Evolutionary conservation across 2,797 vertebrate genomes (phyloP).

Genomic region (Onychomys leucogaster): DNA sequence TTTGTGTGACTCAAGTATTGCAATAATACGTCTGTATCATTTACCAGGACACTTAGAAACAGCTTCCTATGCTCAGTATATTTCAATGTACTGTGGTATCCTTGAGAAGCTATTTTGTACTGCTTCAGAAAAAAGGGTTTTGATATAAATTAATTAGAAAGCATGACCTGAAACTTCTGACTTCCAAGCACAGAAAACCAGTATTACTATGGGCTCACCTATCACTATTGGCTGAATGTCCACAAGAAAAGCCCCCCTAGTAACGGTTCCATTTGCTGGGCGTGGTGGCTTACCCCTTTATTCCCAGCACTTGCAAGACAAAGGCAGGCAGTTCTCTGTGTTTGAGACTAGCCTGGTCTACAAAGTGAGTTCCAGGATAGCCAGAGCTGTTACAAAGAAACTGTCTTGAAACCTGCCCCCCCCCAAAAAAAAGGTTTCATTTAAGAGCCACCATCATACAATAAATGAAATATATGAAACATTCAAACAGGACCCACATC

Average conservation of each 20-base stretch:
- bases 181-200: slow-evolving; percentile 53
- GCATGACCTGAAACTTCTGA: slow-evolving; percentile 18
- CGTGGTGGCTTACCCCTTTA: neutral
- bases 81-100: slow-evolving; percentile 7
- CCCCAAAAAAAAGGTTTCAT: neutral
- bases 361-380: neutral
- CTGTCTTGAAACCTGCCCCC: neutral
- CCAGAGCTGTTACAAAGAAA: neutral
- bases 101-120: slow-evolving; percentile 27
- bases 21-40: neutral
- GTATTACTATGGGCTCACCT: slow-evolving; percentile 22
- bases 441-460: neutral
- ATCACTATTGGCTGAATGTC: neutral
- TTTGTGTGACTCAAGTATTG: neutral
- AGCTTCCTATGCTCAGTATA: neutral
- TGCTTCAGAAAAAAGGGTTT: slow-evolving; percentile 41
- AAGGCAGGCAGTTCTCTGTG: neutral
- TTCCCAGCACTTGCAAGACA: neutral
- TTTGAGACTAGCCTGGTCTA: neutral
- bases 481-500: neutral
- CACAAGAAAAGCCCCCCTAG: neutral
- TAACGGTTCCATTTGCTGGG: neutral
- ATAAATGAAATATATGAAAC: neutral
- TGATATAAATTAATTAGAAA: slow-evolving; percentile 60
- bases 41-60: neutral